phyloP scores from a whole-genome alignment of 2,888 invertebrate genomes.

The Formica aserva region DNA sequence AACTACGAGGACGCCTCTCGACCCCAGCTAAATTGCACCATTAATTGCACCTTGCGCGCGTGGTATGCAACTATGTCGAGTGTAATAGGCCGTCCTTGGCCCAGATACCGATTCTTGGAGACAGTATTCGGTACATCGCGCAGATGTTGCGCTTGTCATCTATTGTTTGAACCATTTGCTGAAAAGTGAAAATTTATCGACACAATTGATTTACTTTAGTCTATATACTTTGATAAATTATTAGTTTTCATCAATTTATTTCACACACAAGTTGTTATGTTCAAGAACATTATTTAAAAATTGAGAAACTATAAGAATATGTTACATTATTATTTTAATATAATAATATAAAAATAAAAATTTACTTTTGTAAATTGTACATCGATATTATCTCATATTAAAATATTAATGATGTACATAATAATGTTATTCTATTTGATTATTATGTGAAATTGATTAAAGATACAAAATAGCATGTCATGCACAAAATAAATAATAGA shows the following conservation, averaged over 20 bases:
- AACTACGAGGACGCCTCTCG: constrained; percentile 63
- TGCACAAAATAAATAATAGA: not conserved
- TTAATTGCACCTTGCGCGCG: constrained; percentile 73
- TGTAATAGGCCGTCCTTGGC: constrained; percentile 76
- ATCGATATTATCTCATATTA: too few species aligned
- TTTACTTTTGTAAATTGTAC: too few species aligned
- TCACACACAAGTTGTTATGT: not conserved
- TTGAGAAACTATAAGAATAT: not conserved
- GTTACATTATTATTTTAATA: not conserved
- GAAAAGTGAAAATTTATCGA: not conserved
- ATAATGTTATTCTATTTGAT: too few species aligned
- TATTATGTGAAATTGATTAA: too few species aligned
- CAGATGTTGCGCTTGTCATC: not conserved
- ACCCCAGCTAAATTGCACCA: constrained; percentile 72
- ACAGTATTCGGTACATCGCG: not conserved
- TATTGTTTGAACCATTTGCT: not conserved
- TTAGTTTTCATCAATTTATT: not conserved
- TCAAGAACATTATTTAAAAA: not conserved
- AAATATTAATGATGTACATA: too few species aligned
- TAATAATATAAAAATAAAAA: not conserved
- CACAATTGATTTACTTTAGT: not conserved
- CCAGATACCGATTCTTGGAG: constrained; percentile 70
- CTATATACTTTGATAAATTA: not conserved
- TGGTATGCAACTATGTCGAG: constrained; percentile 74
- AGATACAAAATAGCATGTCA: too few species aligned